Base-by-base conservation (phyloP, 2,888 invertebrate genomes). In the Corbicula japonica region DNA sequence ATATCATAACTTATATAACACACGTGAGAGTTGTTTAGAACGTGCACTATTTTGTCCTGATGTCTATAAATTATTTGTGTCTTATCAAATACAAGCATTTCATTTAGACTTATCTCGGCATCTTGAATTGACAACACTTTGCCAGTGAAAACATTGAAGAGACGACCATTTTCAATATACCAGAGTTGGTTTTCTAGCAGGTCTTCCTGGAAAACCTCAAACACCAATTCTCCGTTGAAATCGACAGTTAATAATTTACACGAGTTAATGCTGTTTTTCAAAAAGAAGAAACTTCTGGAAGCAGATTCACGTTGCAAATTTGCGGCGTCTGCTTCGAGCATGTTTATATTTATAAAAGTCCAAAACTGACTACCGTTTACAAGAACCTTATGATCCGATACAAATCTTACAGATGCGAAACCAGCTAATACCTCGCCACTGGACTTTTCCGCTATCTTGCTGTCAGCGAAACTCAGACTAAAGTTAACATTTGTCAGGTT, bases 141-240 rank as follows among this genome's bases (percentile, higher is more conserved):
- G 15, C 56, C 56, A 21, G 32, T 32, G 6, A 34, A 32, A 34
- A 58, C 32, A 21, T 58, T 58, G 21, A 58, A 58, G 10, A 58
- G 15, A n/a, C 35, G 32, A 34, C 56, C 56, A 58, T 58, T 58
- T 58, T 58, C 56, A 28, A 58, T 34, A 35, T 34, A 58, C 56
- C 56, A 58, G 5, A 58, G 34, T 23, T 58, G 56, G 26, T 32
- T 2, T 34, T 34, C 56, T 10, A 58, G 21, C 34, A 34, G 30
- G 5, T 28, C 30, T n/a, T 58, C 56, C 3, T 58, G 21, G 34
- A 58, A 58, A 8, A 58, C 21, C 4, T 2, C 30, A 32, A 58
- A 34, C 15, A 21, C 32, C 18, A 58, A 18, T n/a, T 50, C 3
- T 23, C 28, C 28, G 21, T 32, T 10, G 21, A n/a, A 34, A n/a